These are phyloP conservation scores for Eulemur rufifrons DNA, from an alignment of 2,113 vertebrate genomes.

Conservation along the genomic window DNA sequence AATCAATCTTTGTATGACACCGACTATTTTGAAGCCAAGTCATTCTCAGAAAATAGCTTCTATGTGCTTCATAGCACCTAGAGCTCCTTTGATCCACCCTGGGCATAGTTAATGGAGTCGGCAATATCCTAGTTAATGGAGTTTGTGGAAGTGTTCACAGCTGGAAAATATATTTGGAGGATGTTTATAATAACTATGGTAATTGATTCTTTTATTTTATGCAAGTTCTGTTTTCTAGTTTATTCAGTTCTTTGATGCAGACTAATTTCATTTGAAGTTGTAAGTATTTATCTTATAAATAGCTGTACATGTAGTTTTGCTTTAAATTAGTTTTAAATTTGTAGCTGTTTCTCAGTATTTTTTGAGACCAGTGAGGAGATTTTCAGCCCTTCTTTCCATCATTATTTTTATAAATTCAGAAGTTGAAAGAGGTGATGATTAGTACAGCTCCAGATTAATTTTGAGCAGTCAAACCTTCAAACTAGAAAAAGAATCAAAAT, in stretches of 20 bases:
- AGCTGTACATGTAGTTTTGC: neutral
- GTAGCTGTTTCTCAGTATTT: constrained; percentile 31
- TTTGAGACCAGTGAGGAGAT: neutral
- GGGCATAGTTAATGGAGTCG: neutral
- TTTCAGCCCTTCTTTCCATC: neutral
- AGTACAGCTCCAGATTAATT: constrained; percentile 58
- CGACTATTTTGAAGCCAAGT: neutral
- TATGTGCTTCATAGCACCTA: neutral
- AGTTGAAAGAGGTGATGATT: constrained; percentile 57
- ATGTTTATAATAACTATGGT: constrained; percentile 15
- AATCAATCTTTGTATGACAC: neutral
- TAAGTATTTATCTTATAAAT: constrained; percentile 54
- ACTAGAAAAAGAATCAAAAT: constrained; percentile 39
- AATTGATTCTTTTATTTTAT: constrained; percentile 46
- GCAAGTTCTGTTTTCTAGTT: constrained; percentile 19
- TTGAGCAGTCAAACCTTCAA: constrained; percentile 59
- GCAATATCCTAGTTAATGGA: neutral
- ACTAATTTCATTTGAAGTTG: constrained; percentile 20
- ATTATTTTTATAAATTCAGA: constrained; percentile 43
- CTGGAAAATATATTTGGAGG: constrained; percentile 21
- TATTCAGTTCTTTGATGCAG: constrained; percentile 34
- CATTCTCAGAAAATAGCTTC: neutral
- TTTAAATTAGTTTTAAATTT: constrained; percentile 71
- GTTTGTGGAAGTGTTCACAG: neutral
- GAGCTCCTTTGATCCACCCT: neutral